These are phyloP conservation scores for Sinopyrophorus schimmeli DNA, from an alignment of 2,888 invertebrate species.

Conservation along the genomic window DNA sequence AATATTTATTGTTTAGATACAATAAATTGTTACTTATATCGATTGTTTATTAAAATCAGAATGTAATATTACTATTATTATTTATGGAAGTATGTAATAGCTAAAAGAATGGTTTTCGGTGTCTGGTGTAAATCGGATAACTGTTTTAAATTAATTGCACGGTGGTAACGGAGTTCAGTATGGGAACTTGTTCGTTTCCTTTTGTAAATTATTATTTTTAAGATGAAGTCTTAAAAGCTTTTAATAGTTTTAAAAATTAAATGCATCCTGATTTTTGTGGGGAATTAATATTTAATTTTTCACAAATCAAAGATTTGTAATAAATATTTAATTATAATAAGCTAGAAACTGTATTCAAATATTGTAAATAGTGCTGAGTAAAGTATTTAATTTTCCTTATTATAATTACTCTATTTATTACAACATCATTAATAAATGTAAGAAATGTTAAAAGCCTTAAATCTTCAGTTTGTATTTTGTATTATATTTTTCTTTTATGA, in stretches of 20 bases:
- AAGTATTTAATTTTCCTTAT: slow-evolving; percentile 19
- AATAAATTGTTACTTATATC: no score
- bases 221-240: slow-evolving; percentile 10
- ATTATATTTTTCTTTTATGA: no score
- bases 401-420: slow-evolving; percentile 1
- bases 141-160: no score
- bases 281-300: slow-evolving; percentile 24
- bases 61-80: neutral
- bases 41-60: no score
- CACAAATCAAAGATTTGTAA: slow-evolving; percentile 9
- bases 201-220: slow-evolving; percentile 14
- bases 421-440: no score
- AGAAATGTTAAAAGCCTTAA: no score
- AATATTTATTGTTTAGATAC: no score
- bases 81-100: neutral
- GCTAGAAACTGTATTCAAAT: slow-evolving; percentile 4
- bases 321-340: slow-evolving; percentile 1
- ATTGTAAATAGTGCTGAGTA: slow-evolving; percentile 15
- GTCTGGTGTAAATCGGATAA: neutral
- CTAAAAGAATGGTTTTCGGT: slow-evolving; percentile 2
- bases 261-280: slow-evolving; percentile 16
- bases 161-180: slow-evolving; percentile 1
- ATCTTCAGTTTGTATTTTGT: no score
- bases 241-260: slow-evolving; percentile 16
- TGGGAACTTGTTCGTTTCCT: slow-evolving; percentile 9